Evolutionary conservation across 2,888 invertebrate genomes (phyloP), one percentile per base, ranked within the genome.

Genomic region (Polylopha cassiicola): DNA sequence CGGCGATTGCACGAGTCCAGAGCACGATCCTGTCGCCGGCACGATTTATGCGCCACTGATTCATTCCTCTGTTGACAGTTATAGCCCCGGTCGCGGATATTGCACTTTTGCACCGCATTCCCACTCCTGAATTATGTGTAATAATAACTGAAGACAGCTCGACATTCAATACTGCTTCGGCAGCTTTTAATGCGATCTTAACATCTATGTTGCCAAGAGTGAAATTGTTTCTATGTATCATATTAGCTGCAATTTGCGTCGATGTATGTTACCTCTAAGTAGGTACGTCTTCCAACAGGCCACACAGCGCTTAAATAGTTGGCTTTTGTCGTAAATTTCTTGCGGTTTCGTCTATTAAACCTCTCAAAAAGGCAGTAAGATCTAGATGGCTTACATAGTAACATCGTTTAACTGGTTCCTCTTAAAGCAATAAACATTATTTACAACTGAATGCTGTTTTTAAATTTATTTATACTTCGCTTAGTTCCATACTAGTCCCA

Each of bases 1-100:
- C 57, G 58, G 55, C 68, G 64, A 71, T 68, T 65, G 70, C 64
- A 55, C 53, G 56, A 61, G 57, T 46, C 53, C 39, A 53, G 55
- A 50, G 67, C 61, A 63, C 71, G 68, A 63, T 63, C 62, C 70
- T 68, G 78, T 79, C 73, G 67, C 59, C 57, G 53, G 52, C 44
- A 61, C 65, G 72, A 82, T 81, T 81, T 82, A 82, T 80, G 60
- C 49, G 56, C 61, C 71, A 70, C 68, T 82, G 82, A 85, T 82
- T 84, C 81, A 81, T 82, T 72, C 65, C 58, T 49, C 59, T 57
- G 78, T 65, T 76, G 79, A 81, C 79, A 76, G 75, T 78, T 78
- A 78, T 78, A 73, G 80, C 76, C 61, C 60, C 49, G 48, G 49
- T 65, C 61, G 70, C 70, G 73, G 75, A 79, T 80, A 79, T 79